Conservation (phyloP, 2,113 vertebrate species). For the Colistium nudipinnis region DNA sequence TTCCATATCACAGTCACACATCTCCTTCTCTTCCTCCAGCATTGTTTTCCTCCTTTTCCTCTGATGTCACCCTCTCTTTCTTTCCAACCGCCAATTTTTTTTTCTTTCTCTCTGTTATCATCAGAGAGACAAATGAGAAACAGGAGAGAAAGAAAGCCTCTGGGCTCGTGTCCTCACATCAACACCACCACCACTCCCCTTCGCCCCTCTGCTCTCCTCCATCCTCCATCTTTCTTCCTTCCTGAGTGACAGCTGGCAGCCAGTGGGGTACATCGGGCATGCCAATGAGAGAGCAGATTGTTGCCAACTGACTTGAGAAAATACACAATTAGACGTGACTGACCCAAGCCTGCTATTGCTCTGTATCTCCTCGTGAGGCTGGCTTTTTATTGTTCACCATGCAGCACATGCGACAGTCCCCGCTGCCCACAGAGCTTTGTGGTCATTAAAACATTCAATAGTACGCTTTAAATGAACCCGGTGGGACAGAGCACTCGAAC, state of each 20-base stretch:
- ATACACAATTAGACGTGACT: constrained; percentile 66
- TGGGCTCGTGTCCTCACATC: constrained; percentile 73
- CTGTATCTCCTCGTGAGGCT: constrained; percentile 26
- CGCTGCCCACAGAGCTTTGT: constrained; percentile 42
- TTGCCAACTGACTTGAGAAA: constrained; percentile 76
- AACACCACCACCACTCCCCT: constrained; percentile 58
- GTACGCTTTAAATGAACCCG: constrained; percentile 44
- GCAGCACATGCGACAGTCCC: constrained; percentile 29
- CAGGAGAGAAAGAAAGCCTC: constrained; percentile 62
- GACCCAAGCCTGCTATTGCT: constrained; percentile 29
- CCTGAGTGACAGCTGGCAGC: constrained; percentile 83
- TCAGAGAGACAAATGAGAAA: constrained; percentile 68
- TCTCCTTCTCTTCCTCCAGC: constrained; percentile 24
- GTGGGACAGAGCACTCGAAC: constrained; percentile 25
- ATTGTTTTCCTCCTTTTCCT: constrained; percentile 25
- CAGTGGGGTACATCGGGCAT: constrained; percentile 80
- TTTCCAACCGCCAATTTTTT: constrained; percentile 64
- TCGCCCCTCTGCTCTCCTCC: constrained; percentile 17
- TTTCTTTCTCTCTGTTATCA: constrained; percentile 70
- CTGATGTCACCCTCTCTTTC: constrained; percentile 49
- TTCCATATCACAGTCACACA: neutral
- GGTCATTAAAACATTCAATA: constrained; percentile 54
- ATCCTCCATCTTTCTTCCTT: constrained; percentile 70
- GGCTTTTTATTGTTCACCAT: constrained; percentile 29
- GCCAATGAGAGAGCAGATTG: constrained; percentile 75